These are phyloP conservation scores for Drosophila sucinea DNA, from an alignment of 1,140 invertebrate genomes.

Conservation along the genomic window DNA sequence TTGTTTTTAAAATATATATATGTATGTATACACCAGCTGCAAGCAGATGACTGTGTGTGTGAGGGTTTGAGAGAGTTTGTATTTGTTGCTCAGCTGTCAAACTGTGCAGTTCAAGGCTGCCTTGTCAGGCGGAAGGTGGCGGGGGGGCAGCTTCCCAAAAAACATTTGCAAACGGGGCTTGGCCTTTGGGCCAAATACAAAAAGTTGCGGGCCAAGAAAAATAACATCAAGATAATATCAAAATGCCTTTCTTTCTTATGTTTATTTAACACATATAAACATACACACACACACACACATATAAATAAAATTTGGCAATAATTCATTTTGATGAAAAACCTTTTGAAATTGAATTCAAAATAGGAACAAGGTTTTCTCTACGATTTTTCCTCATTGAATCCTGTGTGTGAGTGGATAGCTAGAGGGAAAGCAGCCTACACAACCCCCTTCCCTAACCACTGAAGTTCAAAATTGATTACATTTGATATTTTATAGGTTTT, in stretches of 20 bases:
- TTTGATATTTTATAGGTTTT: conserved; percentile 55
- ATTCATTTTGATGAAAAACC: conserved; percentile 75
- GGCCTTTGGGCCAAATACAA: conserved; percentile 33
- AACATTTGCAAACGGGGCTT: conserved; percentile 31
- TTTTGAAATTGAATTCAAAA: conserved; percentile 69
- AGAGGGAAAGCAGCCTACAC: background rate
- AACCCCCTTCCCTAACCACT: background rate
- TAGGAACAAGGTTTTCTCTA: conserved; percentile 15
- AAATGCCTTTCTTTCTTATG: conserved; percentile 53
- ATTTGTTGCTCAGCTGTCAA: conserved; percentile 71
- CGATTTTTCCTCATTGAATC: conserved; percentile 63
- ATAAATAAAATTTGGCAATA: conserved; percentile 52
- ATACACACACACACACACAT: background rate
- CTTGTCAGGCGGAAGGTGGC: too few species aligned
- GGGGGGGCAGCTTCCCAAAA: background rate
- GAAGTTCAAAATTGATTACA: conserved; percentile 58
- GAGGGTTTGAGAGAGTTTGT: conserved; percentile 24
- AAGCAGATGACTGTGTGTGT: conserved; percentile 9
- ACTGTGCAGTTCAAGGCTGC: conserved; percentile 73
- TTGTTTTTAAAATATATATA: conserved; percentile 41
- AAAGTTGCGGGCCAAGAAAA: conserved; percentile 36
- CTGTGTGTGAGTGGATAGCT: conserved; percentile 16
- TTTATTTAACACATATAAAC: conserved; percentile 41
- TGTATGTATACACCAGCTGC: conserved; percentile 33
- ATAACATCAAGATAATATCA: conserved; percentile 46